Evolutionary conservation across 2,113 vertebrate species (phyloP), one percentile per base, ranked within the genome.

Genomic region (Scophthalmus maximus): DNA sequence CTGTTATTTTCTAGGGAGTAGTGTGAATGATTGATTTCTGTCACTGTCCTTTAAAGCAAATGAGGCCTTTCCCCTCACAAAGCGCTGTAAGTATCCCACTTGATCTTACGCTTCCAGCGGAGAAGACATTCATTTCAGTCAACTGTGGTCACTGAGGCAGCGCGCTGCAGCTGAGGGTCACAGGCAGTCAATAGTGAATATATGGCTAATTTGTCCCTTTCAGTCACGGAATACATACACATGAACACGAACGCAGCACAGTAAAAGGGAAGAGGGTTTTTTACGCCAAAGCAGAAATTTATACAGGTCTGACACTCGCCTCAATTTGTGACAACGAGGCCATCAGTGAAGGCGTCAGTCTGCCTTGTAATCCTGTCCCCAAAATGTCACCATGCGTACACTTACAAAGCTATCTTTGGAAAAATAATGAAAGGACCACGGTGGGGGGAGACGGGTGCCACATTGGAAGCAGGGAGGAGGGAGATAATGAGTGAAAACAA

Each of bases 311-410:
- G 75, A 81, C 62, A 84, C 77, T 78, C 67, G 72, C 87, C 78
- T 77, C 60, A 73, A 84, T 87, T 70, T 68, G 73, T 82, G 82
- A 82, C 76, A 74, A 76, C 46, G 29, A 82, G 78, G 89, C 83
- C 77, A 61, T 81, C 79, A 71, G 36, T 66, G 70, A 73, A 74
- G 64, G 79, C 47, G 32, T 63, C 83, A 75, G 20, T 53, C 68
- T 67, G 78, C 53, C 57, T 52, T 82, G 74, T 80, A 69, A 80
- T 81, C 66, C 60, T 61, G 59, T 71, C 84, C 82, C 66, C 74
- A 84, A 90, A 89, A 90, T 88, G 87, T 91, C 86, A 89, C 4
- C 7, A 22, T 70, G 74, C 47, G 58, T 58, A 78, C 71, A 23
- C 72, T 60, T 66, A 72, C 78, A 68, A 79, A 67, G 57, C 56